Conservation (phyloP, 2,888 invertebrate species). For the Deilephila elpenor region DNA sequence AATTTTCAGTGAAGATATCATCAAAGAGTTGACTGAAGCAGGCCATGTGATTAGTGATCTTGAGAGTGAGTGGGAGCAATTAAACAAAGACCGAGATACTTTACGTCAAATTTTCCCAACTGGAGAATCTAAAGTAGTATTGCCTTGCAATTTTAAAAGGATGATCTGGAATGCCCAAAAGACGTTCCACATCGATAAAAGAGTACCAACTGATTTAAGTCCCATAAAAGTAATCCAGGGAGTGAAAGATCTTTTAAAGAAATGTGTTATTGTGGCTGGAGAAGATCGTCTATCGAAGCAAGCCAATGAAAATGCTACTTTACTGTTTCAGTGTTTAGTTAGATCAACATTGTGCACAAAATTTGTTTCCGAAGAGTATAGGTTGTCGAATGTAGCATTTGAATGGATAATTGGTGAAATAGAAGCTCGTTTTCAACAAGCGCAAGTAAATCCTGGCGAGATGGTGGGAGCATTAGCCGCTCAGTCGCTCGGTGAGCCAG, state of each 20-base stretch:
- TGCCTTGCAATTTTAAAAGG: constrained; percentile 98
- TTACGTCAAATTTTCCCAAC: constrained; percentile 97
- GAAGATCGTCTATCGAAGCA: constrained; percentile 97
- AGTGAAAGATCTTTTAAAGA: constrained; percentile 94
- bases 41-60: constrained; percentile 95
- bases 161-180: constrained; percentile 99
- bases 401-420: constrained; percentile 99
- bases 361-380: constrained; percentile 97
- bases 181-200: constrained; percentile 98
- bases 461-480: constrained; percentile 99
- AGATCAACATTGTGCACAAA: constrained; percentile 98
- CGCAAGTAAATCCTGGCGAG: constrained; percentile 97
- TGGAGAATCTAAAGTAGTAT: constrained; percentile 97
- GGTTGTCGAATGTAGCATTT: constrained; percentile 97
- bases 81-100: constrained; percentile 94
- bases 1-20: constrained; percentile 97
- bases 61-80: constrained; percentile 98
- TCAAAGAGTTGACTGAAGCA: constrained; percentile 96
- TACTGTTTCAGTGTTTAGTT: constrained; percentile 97
- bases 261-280: constrained; percentile 97
- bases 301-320: constrained; percentile 98
- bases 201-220: constrained; percentile 96
- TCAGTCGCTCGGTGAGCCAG: constrained; percentile 99
- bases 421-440: constrained; percentile 98
- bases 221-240: constrained; percentile 96